Evolutionary conservation across 30 jellyfish, hydroid and myxozoan genomes (phyloP), one percentile per base, ranked within the genome.

Genomic region (Cassiopea xamachana): DNA sequence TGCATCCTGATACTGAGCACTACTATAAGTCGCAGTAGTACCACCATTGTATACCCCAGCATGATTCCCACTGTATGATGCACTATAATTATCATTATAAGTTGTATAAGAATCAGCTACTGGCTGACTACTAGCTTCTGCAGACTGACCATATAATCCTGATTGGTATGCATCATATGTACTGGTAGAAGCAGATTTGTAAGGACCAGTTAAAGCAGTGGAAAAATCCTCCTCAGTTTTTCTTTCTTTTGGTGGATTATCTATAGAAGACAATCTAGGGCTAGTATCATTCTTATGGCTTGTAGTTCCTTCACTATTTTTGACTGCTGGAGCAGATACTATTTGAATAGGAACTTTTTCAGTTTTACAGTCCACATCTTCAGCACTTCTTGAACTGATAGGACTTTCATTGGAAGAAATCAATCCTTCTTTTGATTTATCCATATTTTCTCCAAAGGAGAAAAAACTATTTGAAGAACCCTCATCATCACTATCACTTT

Each of bases 401-500:
- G 80, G 27, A 71, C 16, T 19, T 43, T 5, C 7, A n/a, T 19
- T 39, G 15, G 80, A 19, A 16, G 7, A 12, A 19, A 14, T 19
- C 3, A 27, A 71, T 2, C 27, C 77, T 50, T 79, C 43, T 64
- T 64, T 64, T 4, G 74, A 27, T 7, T 64, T 17, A 7, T 64
- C 15, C 6, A 64, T 27, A 64, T 5, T 68, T 6, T 77, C 82
- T 15, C 90, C 94, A 62, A 83, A 82, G 60, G 97, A 75, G 94
- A 83, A 83, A 68, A 89, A 88, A 61, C 90, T 84, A 6, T 39
- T 46, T 2, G 97, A 61, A 15, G 81, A 59, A 43, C 61, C 79
- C 39, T 92, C 93, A 27, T 85, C 98, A 75, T 84, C 91, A 76
- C 89, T 79, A 16, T 75, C 96, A 69, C 87, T 69, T 19, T 83